Evolutionary conservation across 2,113 vertebrate genomes (phyloP), one percentile per base, ranked within the genome.

Genomic region (Gulo gulo): DNA sequence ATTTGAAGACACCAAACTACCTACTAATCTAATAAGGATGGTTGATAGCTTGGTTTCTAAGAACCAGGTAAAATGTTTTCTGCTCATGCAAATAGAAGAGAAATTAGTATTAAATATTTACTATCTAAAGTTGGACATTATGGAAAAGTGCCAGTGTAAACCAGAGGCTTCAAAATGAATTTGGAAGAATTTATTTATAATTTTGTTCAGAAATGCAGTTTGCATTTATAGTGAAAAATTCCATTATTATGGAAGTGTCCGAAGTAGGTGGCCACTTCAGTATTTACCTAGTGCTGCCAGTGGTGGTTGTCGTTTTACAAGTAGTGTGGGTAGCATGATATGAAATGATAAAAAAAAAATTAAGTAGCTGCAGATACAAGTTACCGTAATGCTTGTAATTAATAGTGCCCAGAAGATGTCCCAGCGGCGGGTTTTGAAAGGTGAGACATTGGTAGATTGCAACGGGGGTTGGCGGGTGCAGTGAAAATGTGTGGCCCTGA

Each of bases 21-120:
- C 11, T 89, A 36, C 24, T 67, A 87, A 95, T 65, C 95, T 78
- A 86, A 59, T 92, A 92, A 88, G 6, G 4, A 92, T 85, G 6
- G 4, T 91, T 78, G 94, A 55, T 94, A 94, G 12, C 39, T 90
- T 97, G 29, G 59, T 1, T 55, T 88, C n/a, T 59, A 84, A 92
- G 31, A 97, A 55, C 65, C 29, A 94, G 50, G 24, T 81, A 97
- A 81, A 16, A 95, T 0, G 65, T 90, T 88, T 94, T 91, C 65
- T 92, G 21, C 12, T 97, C 76, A 69, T 88, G 55, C 20, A 96
- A 95, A 82, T 50, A 81, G 63, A 88, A 91, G 26, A 97, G 85
- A 89, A 87, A 65, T 88, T 97, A 93, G 23, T 74, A 85, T 92
- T 94, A 96, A 81, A 78, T 86, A 95, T 91, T 97, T 96, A 81